These are phyloP conservation scores for Acanthaster planci DNA, from an alignment of 35 echinoderm and acorn worm species.

Conservation along the genomic window DNA sequence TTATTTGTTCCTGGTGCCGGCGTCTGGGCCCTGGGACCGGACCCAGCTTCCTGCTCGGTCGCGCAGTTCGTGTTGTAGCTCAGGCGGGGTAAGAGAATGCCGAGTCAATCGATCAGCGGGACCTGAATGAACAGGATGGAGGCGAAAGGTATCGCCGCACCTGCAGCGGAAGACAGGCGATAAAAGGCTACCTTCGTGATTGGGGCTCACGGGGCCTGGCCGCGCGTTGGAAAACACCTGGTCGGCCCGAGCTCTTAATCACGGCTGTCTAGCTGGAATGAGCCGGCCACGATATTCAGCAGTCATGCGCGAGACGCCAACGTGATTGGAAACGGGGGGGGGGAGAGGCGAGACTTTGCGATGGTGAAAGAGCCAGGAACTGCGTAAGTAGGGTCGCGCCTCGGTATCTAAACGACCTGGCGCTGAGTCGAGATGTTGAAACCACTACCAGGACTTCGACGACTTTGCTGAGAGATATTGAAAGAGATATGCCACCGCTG, in stretches of 20 bases:
- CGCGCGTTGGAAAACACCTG: background rate
- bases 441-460: no score
- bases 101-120: slow-evolving; percentile 18
- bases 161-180: slow-evolving; percentile 18
- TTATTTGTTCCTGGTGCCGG: slow-evolving; percentile 26
- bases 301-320: background rate
- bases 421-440: no score
- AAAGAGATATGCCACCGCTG: no score
- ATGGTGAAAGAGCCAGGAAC: background rate
- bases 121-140: slow-evolving; percentile 12
- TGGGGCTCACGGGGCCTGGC: background rate
- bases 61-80: background rate
- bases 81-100: slow-evolving; percentile 10
- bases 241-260: background rate
- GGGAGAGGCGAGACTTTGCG: background rate
- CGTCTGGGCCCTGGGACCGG: background rate
- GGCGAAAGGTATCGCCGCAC: background rate
- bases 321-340: background rate
- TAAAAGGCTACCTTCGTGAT: slow-evolving; percentile 10
- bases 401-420: no score
- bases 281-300: background rate
- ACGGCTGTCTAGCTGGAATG: background rate
- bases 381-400: background rate
- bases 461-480: no score
- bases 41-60: background rate